Conservation (phyloP, 2,113 vertebrate species). For the Heterochromis multidens region DNA sequence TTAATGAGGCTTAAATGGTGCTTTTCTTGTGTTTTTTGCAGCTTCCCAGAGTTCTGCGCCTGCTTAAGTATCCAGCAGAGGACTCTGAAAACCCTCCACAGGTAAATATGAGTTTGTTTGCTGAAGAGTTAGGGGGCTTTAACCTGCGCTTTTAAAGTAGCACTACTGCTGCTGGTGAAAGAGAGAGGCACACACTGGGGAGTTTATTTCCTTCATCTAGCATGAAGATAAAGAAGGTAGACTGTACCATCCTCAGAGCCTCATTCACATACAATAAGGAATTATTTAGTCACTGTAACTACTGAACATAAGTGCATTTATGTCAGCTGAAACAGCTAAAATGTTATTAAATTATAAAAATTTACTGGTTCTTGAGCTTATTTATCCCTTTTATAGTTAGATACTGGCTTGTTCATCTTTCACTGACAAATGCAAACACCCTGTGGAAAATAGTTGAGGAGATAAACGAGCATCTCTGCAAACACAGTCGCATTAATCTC, state of each 20-base stretch:
- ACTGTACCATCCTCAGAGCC: not conserved
- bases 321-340: not conserved
- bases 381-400: not conserved
- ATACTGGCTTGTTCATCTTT: not conserved
- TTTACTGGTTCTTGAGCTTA: not conserved
- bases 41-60: conserved; percentile 91
- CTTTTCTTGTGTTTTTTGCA: conserved; percentile 48
- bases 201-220: not conserved
- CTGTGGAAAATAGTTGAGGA: not conserved
- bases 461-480: not conserved
- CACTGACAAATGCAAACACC: not conserved
- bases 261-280: not conserved
- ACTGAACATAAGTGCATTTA: not conserved
- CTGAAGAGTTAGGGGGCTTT: not conserved
- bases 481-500: not conserved
- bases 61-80: conserved; percentile 86
- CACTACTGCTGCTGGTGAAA: not conserved
- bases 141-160: not conserved
- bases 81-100: conserved; percentile 72
- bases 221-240: not conserved
- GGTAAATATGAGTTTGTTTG: conserved; percentile 33
- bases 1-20: not conserved
- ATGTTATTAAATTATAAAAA: not conserved
- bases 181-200: not conserved
- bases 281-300: not conserved